Evolutionary conservation across 2,797 vertebrate genomes (phyloP).

Genomic region (Allobates femoralis): DNA sequence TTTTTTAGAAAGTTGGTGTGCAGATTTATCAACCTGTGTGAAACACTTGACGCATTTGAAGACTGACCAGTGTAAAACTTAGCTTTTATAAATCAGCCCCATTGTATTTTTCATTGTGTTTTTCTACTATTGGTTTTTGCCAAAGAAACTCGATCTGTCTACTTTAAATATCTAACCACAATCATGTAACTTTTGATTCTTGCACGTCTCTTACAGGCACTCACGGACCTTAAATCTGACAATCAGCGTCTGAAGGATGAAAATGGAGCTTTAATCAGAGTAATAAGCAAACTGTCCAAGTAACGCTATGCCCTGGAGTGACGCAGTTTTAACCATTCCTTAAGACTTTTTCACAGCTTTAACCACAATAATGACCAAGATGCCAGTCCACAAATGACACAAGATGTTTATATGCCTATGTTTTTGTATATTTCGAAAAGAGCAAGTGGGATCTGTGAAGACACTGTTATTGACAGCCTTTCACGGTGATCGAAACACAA

Average conservation of each 20-base stretch:
- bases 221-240: constrained; percentile 95
- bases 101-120: not conserved
- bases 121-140: not conserved
- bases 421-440: constrained; percentile 29
- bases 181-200: not conserved
- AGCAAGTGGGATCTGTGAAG: not conserved
- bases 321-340: not conserved
- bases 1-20: too few species aligned
- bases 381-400: constrained; percentile 17
- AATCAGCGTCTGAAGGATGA: constrained; percentile 98
- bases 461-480: not conserved
- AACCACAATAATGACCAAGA: not conserved
- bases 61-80: too few species aligned
- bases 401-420: not conserved
- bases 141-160: not conserved
- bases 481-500: not conserved
- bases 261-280: constrained; percentile 95
- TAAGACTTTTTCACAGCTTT: not conserved
- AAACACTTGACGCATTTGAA: too few species aligned
- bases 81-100: too few species aligned
- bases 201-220: constrained; percentile 75
- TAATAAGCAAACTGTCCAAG: constrained; percentile 99
- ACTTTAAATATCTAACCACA: not conserved
- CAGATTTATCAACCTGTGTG: too few species aligned
- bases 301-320: constrained; percentile 69